Percentiles rank a stretch among this genome's conserved stretches.
Conservation (phyloP, 2,797 vertebrate genomes). For the Eospalax fontanierii region DNA sequence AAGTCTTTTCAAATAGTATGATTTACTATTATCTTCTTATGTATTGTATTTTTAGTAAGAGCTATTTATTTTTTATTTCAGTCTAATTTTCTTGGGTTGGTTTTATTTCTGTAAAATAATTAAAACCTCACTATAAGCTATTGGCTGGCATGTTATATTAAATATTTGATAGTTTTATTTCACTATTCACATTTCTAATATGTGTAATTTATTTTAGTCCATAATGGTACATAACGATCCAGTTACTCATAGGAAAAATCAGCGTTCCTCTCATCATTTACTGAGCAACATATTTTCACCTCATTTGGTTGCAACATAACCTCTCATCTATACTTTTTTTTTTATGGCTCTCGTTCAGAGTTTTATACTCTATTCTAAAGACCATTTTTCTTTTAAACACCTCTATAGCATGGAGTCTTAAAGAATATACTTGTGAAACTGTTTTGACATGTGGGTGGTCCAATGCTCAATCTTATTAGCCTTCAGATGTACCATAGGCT, state of each 20-base stretch:
- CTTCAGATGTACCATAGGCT: background rate
- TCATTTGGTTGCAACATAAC: slow-evolving; percentile 9
- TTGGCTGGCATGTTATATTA: background rate
- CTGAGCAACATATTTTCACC: background rate
- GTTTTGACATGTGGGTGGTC: background rate
- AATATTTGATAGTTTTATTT: slow-evolving; percentile 20
- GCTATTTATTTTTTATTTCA: background rate
- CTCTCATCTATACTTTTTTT: background rate
- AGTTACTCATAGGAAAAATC: slow-evolving; percentile 51
- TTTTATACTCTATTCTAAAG: slow-evolving; percentile 20
- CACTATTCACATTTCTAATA: slow-evolving; percentile 39
- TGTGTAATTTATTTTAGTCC: background rate
- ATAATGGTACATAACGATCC: background rate
- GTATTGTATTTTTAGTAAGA: background rate
- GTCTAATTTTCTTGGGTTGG: background rate
- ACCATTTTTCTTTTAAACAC: background rate
- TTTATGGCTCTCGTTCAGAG: background rate
- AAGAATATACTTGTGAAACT: slow-evolving; percentile 42
- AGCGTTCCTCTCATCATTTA: slow-evolving; percentile 42
- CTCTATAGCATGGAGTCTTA: slow-evolving; percentile 20
- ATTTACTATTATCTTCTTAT: background rate
- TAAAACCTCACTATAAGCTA: background rate
- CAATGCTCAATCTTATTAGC: slow-evolving; percentile 17
- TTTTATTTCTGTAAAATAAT: slow-evolving; percentile 24
- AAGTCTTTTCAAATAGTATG: slow-evolving; percentile 21